Evolutionary conservation across 2,797 vertebrate species (phyloP).

Genomic region (Gymnothorax reevesii): DNA sequence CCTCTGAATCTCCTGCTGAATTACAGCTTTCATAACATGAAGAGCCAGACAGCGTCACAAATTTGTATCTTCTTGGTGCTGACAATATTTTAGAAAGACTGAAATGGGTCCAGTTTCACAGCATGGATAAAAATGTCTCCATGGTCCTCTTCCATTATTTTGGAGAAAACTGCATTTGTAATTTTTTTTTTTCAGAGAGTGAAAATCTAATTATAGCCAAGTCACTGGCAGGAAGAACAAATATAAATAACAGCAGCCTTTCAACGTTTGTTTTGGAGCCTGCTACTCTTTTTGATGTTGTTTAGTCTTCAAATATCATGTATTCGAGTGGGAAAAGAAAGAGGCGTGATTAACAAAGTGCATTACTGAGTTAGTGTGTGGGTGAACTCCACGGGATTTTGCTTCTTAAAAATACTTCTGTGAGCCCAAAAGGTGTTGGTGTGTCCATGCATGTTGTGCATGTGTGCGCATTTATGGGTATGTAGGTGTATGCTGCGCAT

Average conservation of each 20-base stretch:
- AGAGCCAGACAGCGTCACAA: no score
- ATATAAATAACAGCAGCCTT: background rate
- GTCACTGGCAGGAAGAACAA: constrained; percentile 8
- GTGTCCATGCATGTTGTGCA: background rate
- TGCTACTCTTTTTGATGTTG: background rate
- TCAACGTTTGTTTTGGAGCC: background rate
- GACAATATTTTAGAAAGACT: background rate
- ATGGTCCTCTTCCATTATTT: background rate
- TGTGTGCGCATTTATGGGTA: no score
- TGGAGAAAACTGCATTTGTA: background rate
- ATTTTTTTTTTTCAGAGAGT: background rate
- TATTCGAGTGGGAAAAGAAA: background rate
- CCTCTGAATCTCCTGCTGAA: no score
- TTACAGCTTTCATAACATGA: no score
- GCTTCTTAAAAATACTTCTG: background rate
- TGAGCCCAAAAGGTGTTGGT: background rate
- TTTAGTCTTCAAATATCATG: background rate
- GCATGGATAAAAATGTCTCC: background rate
- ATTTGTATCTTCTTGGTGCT: background rate
- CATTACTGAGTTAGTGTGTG: background rate
- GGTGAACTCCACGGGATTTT: background rate
- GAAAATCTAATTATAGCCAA: background rate
- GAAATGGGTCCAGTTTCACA: background rate
- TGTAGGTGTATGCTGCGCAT: no score
- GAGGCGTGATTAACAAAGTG: background rate